Conservation (phyloP, 1,140 invertebrate species). For the Mizuhopecten yessoensis region DNA sequence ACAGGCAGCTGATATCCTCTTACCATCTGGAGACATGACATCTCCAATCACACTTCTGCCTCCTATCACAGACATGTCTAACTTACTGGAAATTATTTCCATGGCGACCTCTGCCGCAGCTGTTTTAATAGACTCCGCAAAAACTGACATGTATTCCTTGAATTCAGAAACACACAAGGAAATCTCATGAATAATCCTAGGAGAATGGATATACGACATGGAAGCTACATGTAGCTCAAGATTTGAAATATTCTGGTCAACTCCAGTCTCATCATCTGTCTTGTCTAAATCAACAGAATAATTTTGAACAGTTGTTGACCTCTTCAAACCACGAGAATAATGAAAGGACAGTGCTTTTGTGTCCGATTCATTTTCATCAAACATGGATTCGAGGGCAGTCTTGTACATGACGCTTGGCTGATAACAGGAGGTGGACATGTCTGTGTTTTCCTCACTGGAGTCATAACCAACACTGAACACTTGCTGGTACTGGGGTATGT, state of each 20-base stretch:
- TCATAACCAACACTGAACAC: conserved; percentile 94
- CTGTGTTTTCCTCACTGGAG: conserved; percentile 75
- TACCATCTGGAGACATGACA: not conserved
- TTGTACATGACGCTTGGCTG: conserved; percentile 75
- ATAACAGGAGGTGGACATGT: conserved; percentile 48
- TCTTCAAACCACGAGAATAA: conserved; percentile 56
- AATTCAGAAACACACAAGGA: conserved; percentile 91
- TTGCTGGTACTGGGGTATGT: conserved; percentile 91
- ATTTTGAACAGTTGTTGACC: conserved; percentile 47
- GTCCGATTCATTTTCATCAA: conserved; percentile 53
- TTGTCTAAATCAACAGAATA: not conserved
- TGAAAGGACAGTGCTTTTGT: conserved; percentile 77
- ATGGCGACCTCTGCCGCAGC: conserved; percentile 97
- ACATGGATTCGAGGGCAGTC: conserved; percentile 75
- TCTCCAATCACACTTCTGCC: conserved; percentile 45
- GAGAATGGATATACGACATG: conserved; percentile 96
- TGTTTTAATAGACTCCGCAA: conserved; percentile 91
- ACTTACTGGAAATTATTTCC: conserved; percentile 88
- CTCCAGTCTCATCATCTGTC: not conserved
- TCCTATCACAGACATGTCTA: conserved; percentile 49
- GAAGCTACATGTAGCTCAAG: conserved; percentile 91
- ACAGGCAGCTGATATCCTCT: not conserved
- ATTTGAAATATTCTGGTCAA: conserved; percentile 56
- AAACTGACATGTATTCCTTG: conserved; percentile 88
- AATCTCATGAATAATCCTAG: conserved; percentile 92